Evolutionary conservation across 2,888 invertebrate genomes (phyloP).

Genomic region (Conus canariensis): DNA sequence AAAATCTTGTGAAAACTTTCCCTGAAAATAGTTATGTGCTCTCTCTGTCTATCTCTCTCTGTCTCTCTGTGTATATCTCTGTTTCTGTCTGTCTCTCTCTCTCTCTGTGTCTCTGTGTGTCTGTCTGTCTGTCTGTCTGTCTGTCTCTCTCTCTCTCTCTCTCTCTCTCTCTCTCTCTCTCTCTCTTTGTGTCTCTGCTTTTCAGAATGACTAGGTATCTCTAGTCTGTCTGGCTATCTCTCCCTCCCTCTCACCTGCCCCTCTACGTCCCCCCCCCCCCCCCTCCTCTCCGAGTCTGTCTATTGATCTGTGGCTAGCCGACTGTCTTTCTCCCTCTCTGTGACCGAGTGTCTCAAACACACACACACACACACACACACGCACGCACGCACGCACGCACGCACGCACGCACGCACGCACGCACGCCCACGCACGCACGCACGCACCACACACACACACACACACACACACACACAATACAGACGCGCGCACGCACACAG

Average conservation of each 20-base stretch:
- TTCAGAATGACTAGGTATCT: too few relatives aligned
- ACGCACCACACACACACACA: too few relatives aligned
- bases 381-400: too few relatives aligned
- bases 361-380: too few relatives aligned
- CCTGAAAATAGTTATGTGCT: not conserved
- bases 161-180: not conserved
- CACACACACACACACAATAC: too few relatives aligned
- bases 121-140: not conserved
- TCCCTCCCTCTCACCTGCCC: not conserved
- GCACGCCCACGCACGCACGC: too few relatives aligned
- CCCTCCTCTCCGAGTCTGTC: too few relatives aligned
- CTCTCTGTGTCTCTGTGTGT: not conserved
- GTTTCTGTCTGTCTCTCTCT: not conserved
- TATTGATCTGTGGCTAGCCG: too few relatives aligned
- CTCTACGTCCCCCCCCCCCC: not conserved
- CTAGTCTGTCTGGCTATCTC: not conserved
- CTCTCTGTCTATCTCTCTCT: not conserved
- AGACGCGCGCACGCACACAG: too few relatives aligned
- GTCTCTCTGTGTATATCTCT: not conserved
- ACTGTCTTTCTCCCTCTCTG: too few relatives aligned
- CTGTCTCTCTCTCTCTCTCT: not conserved
- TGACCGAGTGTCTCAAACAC: too few relatives aligned
- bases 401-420: too few relatives aligned
- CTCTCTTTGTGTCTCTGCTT: not conserved
- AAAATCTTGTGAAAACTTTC: not conserved